Conservation (phyloP, 2,113 vertebrate genomes). For the Cryptotis parvus region DNA sequence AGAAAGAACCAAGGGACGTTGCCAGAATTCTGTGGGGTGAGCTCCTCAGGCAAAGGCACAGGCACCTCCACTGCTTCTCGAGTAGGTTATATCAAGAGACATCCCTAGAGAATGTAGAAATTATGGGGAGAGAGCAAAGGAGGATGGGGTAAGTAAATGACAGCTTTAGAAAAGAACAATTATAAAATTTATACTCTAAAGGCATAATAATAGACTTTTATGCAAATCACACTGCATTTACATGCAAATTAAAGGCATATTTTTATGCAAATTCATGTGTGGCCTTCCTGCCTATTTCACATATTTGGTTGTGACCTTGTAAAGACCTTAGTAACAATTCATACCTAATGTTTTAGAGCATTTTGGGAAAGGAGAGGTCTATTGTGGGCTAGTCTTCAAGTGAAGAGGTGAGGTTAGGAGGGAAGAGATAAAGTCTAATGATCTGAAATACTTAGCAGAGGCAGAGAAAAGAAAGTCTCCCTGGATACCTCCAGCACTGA, state of each 20-base stretch:
- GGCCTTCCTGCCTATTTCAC: conserved; percentile 58
- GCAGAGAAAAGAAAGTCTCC: not conserved
- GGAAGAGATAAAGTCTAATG: not conserved
- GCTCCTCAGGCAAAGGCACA: not conserved
- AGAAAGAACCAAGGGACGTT: not conserved
- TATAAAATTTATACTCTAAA: conserved; percentile 77
- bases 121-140: not conserved
- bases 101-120: not conserved
- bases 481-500: not conserved
- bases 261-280: conserved; percentile 74
- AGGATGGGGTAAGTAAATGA: conserved; percentile 61
- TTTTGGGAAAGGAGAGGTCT: not conserved
- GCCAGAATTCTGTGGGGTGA: not conserved
- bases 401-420: not conserved
- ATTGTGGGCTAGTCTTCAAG: not conserved
- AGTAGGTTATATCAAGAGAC: not conserved
- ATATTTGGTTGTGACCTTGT: conserved; percentile 75
- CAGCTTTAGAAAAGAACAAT: conserved; percentile 76
- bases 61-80: not conserved
- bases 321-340: conserved; percentile 67
- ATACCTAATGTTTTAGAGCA: conserved; percentile 7
- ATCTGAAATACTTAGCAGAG: not conserved
- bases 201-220: conserved; percentile 75
- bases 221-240: conserved; percentile 78
- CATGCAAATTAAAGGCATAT: conserved; percentile 76